phyloP scores from a whole-genome alignment of 2,888 invertebrate genomes.

The Gymnosoma rotundatum region DNA sequence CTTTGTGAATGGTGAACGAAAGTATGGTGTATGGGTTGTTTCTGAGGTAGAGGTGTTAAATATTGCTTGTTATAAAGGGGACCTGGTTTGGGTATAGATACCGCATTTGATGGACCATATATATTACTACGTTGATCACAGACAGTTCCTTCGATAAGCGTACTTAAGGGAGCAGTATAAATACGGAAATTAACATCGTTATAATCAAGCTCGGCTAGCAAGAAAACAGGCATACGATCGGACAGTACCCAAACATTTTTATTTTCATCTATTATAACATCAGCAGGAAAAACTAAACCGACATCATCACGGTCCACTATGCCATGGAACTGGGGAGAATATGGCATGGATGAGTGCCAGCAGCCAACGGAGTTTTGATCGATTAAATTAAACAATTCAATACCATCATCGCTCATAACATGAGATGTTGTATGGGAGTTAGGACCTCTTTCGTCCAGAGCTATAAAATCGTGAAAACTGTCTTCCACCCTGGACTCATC shows the following conservation, averaged over 20 bases:
- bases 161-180: conserved; percentile 87
- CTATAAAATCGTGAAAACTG: conserved; percentile 88
- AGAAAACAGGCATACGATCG: conserved; percentile 91
- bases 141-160: conserved; percentile 87
- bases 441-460: conserved; percentile 85
- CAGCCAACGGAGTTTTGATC: conserved; percentile 93
- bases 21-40: conserved; percentile 44
- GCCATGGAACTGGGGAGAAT: conserved; percentile 86
- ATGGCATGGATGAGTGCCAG: conserved; percentile 88
- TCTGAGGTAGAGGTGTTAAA: conserved; percentile 63
- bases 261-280: conserved; percentile 89
- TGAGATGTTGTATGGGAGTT: conserved; percentile 88
- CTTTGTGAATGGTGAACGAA: conserved; percentile 26
- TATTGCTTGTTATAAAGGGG: conserved; percentile 73
- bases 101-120: conserved; percentile 76
- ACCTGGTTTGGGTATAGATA: conserved; percentile 71
- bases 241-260: conserved; percentile 91
- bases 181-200: conserved; percentile 91
- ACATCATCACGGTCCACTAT: conserved; percentile 89
- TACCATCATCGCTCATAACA: conserved; percentile 88
- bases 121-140: conserved; percentile 84
- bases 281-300: conserved; percentile 90
- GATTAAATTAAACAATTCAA: conserved; percentile 90
- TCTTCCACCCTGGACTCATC: conserved; percentile 86
- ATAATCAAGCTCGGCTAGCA: conserved; percentile 87